Conservation (phyloP, 2,113 vertebrate species). For the Cyrtonyx montezumae region DNA sequence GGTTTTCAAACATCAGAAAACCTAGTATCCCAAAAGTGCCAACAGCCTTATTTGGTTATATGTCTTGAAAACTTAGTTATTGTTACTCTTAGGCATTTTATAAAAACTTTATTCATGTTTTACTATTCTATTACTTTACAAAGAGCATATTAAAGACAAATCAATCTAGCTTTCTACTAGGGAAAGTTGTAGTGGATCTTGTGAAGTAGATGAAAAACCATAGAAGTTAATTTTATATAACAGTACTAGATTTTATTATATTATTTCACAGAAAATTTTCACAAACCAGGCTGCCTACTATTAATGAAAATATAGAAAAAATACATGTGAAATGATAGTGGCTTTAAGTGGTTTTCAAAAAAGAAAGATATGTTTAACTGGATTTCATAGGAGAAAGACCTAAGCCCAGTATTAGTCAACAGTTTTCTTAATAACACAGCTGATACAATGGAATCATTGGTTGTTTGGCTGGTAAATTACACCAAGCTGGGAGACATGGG, state of each 20-base stretch:
- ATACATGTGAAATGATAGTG: not conserved
- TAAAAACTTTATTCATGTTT: not conserved
- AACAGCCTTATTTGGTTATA: not conserved
- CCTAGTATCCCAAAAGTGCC: not conserved
- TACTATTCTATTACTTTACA: not conserved
- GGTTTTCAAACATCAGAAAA: slow-evolving; percentile 18
- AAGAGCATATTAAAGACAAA: not conserved
- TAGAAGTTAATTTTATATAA: not conserved
- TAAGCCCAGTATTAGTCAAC: not conserved
- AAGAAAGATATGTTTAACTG: not conserved
- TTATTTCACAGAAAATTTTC: not conserved
- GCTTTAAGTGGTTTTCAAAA: not conserved
- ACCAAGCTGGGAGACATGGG: not conserved
- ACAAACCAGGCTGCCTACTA: not conserved
- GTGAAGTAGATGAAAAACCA: not conserved
- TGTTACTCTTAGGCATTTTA: not conserved
- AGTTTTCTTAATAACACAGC: not conserved
- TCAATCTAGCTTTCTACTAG: not conserved
- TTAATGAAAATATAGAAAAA: not conserved
- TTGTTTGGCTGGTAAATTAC: not conserved
- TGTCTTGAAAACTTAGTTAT: not conserved
- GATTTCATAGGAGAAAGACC: not conserved
- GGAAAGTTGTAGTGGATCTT: not conserved
- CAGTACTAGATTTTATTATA: not conserved
- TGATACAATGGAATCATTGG: not conserved